These are phyloP conservation scores for Plebejus melissa DNA, from an alignment of 2,888 invertebrate genomes.

Conservation along the genomic window DNA sequence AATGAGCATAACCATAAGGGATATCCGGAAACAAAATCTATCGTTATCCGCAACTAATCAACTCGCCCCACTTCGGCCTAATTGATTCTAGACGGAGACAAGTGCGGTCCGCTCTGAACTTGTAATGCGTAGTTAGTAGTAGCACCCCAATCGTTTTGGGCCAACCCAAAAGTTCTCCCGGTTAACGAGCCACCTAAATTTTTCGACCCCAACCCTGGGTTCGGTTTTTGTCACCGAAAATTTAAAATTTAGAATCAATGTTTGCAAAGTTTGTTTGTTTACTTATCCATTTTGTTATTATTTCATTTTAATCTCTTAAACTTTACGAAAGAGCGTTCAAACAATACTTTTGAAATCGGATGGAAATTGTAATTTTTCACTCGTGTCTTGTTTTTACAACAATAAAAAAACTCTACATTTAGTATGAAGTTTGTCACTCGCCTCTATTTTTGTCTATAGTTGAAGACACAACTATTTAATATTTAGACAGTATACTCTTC, in stretches of 20 bases:
- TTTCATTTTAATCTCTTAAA: neutral
- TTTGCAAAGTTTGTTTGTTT: neutral
- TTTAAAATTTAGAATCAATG: slow-evolving; percentile 20
- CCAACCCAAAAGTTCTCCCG: slow-evolving; percentile 32
- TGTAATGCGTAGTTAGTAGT: slow-evolving; percentile 27
- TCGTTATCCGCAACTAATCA: neutral
- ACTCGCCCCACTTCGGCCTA: slow-evolving; percentile 2
- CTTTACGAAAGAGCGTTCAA: neutral
- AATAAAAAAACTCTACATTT: too few relatives aligned
- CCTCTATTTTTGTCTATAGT: too few relatives aligned
- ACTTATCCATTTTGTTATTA: slow-evolving; percentile 15
- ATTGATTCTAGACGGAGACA: slow-evolving; percentile 26
- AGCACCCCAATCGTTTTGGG: slow-evolving; percentile 30
- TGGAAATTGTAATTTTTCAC: neutral
- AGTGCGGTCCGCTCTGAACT: slow-evolving; percentile 25
- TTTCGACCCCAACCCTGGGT: slow-evolving; percentile 34
- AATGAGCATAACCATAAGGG: neutral
- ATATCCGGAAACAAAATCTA: slow-evolving; percentile 12
- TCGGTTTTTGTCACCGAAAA: slow-evolving; percentile 39
- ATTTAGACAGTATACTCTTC: neutral
- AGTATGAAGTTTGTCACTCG: too few relatives aligned
- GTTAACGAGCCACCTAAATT: slow-evolving; percentile 40
- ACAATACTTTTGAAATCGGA: neutral
- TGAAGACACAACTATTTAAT: too few relatives aligned
- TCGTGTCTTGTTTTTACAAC: too few relatives aligned